Evolutionary conservation across 2,888 invertebrate genomes (phyloP), one percentile per base, ranked within the genome.

Genomic region (Creontiades dilutus): DNA sequence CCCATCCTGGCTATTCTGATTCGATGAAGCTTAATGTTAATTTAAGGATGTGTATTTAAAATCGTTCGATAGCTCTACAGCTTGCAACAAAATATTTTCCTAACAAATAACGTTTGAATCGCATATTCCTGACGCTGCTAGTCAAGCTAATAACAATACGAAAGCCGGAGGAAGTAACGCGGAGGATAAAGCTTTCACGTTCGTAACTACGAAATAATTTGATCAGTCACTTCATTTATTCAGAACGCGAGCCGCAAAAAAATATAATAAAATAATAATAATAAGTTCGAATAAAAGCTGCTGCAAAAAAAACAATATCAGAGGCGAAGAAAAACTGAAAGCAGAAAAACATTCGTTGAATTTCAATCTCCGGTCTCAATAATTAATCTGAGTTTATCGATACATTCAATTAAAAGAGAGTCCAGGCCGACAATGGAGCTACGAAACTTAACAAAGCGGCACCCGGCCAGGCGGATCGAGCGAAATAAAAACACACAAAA

Each of bases 371-470:
- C 2, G 23, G 23, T 27, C 23, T 27, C 12, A 68, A 68, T 68
- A 68, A 68, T 19, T 68, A 68, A 68, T 68, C 68, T 68, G 16
- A 57, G 57, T 68, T 68, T 68, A 68, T 27, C 68, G 23, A 68
- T 68, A 23, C 68, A 68, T 27, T 68, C 68, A 68, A 23, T 68
- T 68, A 68, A 68, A 68, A 68, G 19, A 23, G 16, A 7, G n/a
- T 16, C 19, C 16, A 57, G n/a, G n/a, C 57, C 57, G 57, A 57
- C 57, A 16, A 57, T n/a, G 9, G 52, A 3, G 13, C 14, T 7
- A 14, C 68, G 23, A 68, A 68, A 68, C 68, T 68, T 23, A 19
- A 68, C 27, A 27, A 68, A 68, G 23, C 68, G 19, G 5, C 23
- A 5, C 13, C 68, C 13, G 23, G 12, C 23, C n/a, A n/a, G 57